Evolutionary conservation across 2,797 vertebrate genomes (phyloP).

Genomic region (Valencia hispanica): DNA sequence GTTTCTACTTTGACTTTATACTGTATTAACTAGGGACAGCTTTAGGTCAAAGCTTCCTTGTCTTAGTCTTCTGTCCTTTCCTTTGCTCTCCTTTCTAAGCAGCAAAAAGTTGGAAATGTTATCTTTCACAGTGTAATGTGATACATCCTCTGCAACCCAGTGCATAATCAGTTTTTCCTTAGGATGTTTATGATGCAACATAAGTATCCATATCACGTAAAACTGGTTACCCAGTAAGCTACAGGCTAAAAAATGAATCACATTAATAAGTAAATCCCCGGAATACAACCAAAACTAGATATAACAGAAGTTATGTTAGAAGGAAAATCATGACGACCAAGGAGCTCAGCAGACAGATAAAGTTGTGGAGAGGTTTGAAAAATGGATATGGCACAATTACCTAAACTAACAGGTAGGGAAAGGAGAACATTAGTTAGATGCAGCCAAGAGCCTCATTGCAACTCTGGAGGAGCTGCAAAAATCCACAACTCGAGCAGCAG

Average conservation of each 20-base stretch:
- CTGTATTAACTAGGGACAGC: neutral
- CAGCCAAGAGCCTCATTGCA: neutral
- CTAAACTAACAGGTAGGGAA: no score
- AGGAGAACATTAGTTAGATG: neutral
- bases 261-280: neutral
- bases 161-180: neutral
- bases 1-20: neutral
- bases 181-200: neutral
- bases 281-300: neutral
- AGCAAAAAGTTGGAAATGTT: neutral
- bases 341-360: neutral
- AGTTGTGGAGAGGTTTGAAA: neutral
- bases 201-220: neutral
- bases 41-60: neutral
- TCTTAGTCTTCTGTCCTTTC: neutral
- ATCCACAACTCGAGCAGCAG: neutral
- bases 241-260: neutral
- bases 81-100: neutral
- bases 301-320: neutral
- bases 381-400: neutral
- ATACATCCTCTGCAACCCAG: neutral
- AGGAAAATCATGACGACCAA: neutral
- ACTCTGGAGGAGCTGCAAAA: neutral
- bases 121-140: neutral
- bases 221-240: neutral